These are phyloP conservation scores for Patagioenas fasciata DNA, from an alignment of 2,113 vertebrate genomes.

Conservation along the genomic window DNA sequence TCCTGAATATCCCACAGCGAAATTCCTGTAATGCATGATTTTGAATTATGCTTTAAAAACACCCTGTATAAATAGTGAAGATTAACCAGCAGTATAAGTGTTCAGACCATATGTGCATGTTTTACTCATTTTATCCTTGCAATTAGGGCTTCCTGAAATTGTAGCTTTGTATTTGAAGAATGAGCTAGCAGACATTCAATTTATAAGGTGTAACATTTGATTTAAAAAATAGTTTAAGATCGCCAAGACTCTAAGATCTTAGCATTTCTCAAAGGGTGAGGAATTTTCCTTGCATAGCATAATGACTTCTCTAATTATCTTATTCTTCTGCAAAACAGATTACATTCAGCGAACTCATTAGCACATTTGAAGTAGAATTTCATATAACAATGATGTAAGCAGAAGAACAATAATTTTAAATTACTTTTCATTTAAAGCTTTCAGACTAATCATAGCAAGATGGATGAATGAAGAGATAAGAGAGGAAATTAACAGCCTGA, in stretches of 20 bases:
- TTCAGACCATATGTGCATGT: not conserved
- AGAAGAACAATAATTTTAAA: not conserved
- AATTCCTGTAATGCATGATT: slow-evolving; percentile 16
- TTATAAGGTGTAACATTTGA: slow-evolving; percentile 30
- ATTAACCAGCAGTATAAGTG: slow-evolving; percentile 39
- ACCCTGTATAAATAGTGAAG: slow-evolving; percentile 13
- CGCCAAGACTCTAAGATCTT: not conserved
- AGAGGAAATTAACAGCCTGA: not conserved
- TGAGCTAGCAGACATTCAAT: slow-evolving; percentile 22
- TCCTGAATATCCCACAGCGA: slow-evolving; percentile 20
- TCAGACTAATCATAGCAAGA: not conserved
- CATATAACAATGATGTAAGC: not conserved
- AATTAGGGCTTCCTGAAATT: slow-evolving; percentile 23
- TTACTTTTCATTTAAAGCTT: not conserved
- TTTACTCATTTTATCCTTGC: not conserved
- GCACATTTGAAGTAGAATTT: not conserved
- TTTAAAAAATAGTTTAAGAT: not conserved
- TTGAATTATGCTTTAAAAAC: slow-evolving; percentile 40
- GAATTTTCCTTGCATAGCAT: not conserved
- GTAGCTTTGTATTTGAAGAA: not conserved
- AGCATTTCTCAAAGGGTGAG: not conserved
- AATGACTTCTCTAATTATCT: not conserved
- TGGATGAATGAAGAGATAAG: not conserved
- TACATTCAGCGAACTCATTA: not conserved
- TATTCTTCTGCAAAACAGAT: not conserved